Evolutionary conservation across 2,113 vertebrate species (phyloP).

Genomic region (Lasiurus borealis): DNA sequence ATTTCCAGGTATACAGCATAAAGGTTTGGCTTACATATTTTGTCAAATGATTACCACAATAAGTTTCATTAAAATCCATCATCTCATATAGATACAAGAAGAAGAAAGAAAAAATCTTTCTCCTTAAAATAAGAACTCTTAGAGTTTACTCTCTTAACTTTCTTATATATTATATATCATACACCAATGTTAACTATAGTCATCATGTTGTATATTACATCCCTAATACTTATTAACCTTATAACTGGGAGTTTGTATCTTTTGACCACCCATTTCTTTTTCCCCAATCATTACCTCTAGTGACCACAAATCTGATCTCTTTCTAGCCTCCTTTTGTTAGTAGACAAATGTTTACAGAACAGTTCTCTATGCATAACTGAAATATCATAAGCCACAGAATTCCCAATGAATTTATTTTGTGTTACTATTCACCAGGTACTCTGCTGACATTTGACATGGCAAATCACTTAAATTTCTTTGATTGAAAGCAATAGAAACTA

Average conservation of each 20-base stretch:
- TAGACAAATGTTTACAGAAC: neutral
- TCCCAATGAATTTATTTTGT: neutral
- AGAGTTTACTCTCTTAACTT: neutral
- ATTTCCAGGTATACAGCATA: neutral
- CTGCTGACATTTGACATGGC: neutral
- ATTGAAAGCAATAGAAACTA: neutral
- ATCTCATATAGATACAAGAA: neutral
- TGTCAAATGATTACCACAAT: neutral
- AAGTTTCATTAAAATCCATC: neutral
- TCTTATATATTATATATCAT: neutral
- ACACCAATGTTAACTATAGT: neutral
- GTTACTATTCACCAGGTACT: neutral
- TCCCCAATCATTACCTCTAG: neutral
- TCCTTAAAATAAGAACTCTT: neutral
- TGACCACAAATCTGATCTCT: neutral
- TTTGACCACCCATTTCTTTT: neutral
- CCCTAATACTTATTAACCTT: neutral
- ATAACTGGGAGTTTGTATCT: neutral
- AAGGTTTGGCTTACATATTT: neutral
- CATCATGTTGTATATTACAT: neutral
- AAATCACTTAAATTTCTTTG: neutral
- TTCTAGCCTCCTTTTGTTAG: neutral
- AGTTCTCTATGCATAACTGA: neutral
- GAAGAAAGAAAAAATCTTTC: neutral
- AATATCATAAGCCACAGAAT: neutral